phyloP scores from a whole-genome alignment of 2,797 vertebrate species.

The Amblyraja radiata region DNA sequence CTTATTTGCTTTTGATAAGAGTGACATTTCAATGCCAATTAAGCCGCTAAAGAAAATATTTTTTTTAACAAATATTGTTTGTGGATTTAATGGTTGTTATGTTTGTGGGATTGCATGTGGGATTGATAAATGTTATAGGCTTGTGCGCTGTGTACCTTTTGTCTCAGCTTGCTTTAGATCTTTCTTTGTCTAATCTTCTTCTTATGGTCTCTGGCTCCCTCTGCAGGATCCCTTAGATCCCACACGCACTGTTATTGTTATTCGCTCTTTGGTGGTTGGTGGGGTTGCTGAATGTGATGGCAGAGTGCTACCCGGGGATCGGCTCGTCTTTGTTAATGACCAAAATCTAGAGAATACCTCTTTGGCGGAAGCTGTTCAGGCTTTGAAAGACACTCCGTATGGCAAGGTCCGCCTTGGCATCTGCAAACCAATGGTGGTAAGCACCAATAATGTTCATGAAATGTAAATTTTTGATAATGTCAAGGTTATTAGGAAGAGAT shows the following conservation, averaged over 20 bases:
- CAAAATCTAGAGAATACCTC: constrained; percentile 58
- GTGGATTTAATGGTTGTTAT: not conserved
- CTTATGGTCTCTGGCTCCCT: constrained; percentile 47
- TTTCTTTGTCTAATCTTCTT: constrained; percentile 38
- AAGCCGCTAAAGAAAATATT: not conserved
- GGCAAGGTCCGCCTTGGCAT: constrained; percentile 79
- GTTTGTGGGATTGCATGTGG: not conserved
- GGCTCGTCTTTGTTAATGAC: constrained; percentile 81
- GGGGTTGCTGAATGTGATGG: constrained; percentile 72
- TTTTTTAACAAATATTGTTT: not conserved
- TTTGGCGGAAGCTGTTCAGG: constrained; percentile 76
- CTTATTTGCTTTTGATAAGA: not conserved
- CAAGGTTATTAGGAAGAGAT: not conserved
- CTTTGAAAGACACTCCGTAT: constrained; percentile 73
- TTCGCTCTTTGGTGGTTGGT: constrained; percentile 79
- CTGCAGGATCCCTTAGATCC: constrained; percentile 81
- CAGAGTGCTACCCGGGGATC: constrained; percentile 76
- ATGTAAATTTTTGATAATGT: not conserved
- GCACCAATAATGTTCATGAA: constrained; percentile 39
- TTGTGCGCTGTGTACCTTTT: not conserved
- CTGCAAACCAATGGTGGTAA: constrained; percentile 78
- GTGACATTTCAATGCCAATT: not conserved
- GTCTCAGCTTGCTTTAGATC: not conserved
- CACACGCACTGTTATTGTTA: constrained; percentile 77
- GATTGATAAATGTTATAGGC: not conserved